Evolutionary conservation across 2,797 vertebrate genomes (phyloP).

Genomic region (Pseudomugil gertrudae): DNA sequence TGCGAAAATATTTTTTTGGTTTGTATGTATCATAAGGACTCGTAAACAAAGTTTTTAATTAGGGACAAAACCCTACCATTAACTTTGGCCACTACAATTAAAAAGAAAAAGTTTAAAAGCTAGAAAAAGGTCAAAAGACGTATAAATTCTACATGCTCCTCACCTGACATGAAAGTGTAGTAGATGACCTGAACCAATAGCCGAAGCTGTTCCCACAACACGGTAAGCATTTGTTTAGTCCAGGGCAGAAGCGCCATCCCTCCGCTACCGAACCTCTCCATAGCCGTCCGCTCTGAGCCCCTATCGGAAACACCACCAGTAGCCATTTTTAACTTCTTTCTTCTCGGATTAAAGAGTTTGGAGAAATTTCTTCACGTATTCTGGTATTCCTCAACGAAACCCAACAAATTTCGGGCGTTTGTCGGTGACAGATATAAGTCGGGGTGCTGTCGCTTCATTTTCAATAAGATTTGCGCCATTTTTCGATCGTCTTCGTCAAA

Average conservation of each 20-base stretch:
- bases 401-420: conserved; percentile 48
- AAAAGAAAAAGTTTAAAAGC: neutral
- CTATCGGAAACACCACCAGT: conserved; percentile 33
- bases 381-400: conserved; percentile 78
- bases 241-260: conserved; percentile 81
- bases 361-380: conserved; percentile 76
- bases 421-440: conserved; percentile 50
- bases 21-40: no score
- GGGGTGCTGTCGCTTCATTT: conserved; percentile 70
- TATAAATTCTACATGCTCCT: neutral
- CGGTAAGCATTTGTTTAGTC: conserved; percentile 80
- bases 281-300: conserved; percentile 51
- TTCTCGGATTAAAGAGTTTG: neutral
- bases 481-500: conserved; percentile 53
- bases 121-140: no score
- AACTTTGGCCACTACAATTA: neutral
- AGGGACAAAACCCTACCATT: conserved; percentile 10
- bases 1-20: no score
- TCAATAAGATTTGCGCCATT: conserved; percentile 51
- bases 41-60: no score
- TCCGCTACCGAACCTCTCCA: conserved; percentile 75
- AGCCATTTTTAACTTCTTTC: conserved; percentile 65
- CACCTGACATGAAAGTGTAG: conserved; percentile 82
- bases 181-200: conserved; percentile 82
- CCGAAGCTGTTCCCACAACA: conserved; percentile 82